Evolutionary conservation across 2,113 vertebrate species (phyloP).

Genomic region (Butorides virescens): DNA sequence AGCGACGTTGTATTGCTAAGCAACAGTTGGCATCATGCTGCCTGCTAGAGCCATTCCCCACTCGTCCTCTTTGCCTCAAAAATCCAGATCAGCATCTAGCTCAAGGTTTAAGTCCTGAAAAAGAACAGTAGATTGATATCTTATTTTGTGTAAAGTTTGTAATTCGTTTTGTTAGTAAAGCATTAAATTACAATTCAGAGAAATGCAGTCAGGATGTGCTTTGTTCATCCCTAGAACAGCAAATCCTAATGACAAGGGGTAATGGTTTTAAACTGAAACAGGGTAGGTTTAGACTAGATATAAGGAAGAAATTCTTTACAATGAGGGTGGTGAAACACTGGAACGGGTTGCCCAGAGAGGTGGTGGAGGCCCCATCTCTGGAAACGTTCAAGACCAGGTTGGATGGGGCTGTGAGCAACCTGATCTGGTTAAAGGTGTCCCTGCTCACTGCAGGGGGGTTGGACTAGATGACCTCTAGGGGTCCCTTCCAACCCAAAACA

Average conservation of each 20-base stretch:
- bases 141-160: background rate
- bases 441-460: too few relatives aligned
- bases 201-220: background rate
- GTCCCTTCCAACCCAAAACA: too few relatives aligned
- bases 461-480: too few relatives aligned
- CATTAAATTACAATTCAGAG: background rate
- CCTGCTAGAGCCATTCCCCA: background rate
- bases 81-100: background rate
- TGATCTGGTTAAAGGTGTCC: too few relatives aligned
- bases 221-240: background rate
- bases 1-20: conserved; percentile 27
- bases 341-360: too few relatives aligned
- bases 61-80: background rate
- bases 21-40: conserved; percentile 40
- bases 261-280: too few relatives aligned
- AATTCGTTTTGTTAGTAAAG: background rate
- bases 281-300: too few relatives aligned
- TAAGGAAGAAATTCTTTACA: too few relatives aligned
- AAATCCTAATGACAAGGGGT: background rate
- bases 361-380: too few relatives aligned
- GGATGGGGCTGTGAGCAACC: too few relatives aligned
- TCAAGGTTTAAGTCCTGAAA: background rate
- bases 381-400: too few relatives aligned
- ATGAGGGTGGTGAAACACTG: too few relatives aligned
- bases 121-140: background rate